Conservation (phyloP, 1,140 invertebrate species). For the Subanguina moxae region DNA sequence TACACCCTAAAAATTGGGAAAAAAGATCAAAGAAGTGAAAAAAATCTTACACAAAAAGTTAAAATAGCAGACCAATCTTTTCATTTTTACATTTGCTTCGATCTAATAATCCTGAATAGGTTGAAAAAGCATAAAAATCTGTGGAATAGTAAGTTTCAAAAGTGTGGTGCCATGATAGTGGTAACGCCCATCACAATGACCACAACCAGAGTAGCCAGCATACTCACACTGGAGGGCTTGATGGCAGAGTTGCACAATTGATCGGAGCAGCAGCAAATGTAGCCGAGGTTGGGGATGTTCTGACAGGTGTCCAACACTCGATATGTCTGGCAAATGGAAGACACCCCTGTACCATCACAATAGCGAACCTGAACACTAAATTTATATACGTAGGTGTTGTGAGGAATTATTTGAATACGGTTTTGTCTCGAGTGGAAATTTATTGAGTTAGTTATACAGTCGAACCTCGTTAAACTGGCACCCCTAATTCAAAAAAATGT, state of each 20-base stretch:
- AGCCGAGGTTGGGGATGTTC: conserved; percentile 46
- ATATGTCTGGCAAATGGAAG: conserved; percentile 57
- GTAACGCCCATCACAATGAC: neutral
- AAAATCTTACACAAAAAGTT: too few species aligned
- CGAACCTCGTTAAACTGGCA: too few species aligned
- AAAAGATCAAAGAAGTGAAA: too few species aligned
- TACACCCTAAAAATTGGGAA: too few species aligned
- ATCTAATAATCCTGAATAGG: too few species aligned
- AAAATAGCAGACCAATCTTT: too few species aligned
- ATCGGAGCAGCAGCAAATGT: conserved; percentile 55
- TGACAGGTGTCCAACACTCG: conserved; percentile 51
- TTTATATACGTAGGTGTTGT: too few species aligned
- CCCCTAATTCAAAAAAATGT: too few species aligned
- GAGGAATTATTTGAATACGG: neutral
- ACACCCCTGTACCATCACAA: conserved; percentile 53
- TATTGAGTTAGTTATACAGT: neutral
- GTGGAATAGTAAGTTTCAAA: too few species aligned
- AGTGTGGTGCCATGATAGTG: neutral
- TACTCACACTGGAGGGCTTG: neutral
- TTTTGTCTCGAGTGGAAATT: conserved; percentile 1
- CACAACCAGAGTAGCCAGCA: neutral
- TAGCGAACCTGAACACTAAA: conserved; percentile 48
- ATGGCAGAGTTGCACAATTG: conserved; percentile 50
- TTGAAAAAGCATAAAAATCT: too few species aligned
- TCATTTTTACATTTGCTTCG: too few species aligned